phyloP scores from a whole-genome alignment of 2,888 invertebrate genomes.

The Achlya flavicornis region DNA sequence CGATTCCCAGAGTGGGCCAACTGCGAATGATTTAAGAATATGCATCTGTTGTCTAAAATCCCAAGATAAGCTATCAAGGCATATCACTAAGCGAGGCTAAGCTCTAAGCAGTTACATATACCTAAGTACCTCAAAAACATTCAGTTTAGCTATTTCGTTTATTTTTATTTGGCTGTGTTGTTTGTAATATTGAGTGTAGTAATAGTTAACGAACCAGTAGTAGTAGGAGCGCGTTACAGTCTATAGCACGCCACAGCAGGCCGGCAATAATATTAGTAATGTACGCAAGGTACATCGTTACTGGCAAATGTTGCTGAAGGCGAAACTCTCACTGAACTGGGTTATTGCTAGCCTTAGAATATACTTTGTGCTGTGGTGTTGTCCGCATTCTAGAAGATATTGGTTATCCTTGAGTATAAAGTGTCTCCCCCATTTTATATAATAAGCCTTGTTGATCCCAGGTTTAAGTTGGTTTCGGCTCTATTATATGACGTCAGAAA shows the following conservation, averaged over 20 bases:
- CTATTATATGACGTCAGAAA: too few relatives aligned
- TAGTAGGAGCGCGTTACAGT: not conserved
- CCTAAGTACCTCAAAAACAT: not conserved
- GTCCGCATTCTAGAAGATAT: too few relatives aligned
- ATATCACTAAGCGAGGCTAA: too few relatives aligned
- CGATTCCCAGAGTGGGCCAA: too few relatives aligned
- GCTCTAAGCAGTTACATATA: too few relatives aligned
- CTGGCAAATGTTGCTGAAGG: conserved; percentile 42
- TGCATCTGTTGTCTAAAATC: too few relatives aligned
- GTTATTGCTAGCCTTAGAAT: not conserved
- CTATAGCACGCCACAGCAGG: conserved; percentile 1
- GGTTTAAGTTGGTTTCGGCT: too few relatives aligned
- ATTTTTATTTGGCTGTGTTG: not conserved
- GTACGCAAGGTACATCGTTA: conserved; percentile 42
- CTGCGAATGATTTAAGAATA: too few relatives aligned
- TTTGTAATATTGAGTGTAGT: not conserved
- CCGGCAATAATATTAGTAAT: conserved; percentile 35
- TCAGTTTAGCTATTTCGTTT: not conserved
- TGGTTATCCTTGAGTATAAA: too few relatives aligned
- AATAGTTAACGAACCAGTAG: not conserved
- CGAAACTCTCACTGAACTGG: conserved; percentile 20
- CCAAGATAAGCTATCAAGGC: too few relatives aligned
- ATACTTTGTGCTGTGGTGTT: not conserved
- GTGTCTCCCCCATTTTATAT: too few relatives aligned
- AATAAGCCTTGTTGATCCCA: too few relatives aligned